These are phyloP conservation scores for Laticauda colubrina DNA, from an alignment of 2,113 vertebrate genomes.

Conservation along the genomic window DNA sequence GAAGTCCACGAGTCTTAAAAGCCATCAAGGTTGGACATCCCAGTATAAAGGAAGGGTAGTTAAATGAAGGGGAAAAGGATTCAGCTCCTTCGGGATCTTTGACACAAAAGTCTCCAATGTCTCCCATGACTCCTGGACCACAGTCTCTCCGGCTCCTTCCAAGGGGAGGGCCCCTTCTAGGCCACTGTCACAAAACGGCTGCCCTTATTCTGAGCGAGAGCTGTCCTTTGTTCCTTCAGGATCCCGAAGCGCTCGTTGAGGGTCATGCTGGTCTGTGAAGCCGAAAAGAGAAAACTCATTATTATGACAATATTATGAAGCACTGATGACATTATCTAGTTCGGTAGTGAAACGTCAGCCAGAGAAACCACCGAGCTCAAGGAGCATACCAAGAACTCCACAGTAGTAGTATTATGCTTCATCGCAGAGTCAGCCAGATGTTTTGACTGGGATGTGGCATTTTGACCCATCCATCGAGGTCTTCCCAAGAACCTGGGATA, in stretches of 20 bases:
- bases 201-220: constrained; percentile 79
- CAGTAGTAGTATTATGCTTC: too few relatives aligned
- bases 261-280: constrained; percentile 87
- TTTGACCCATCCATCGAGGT: too few relatives aligned
- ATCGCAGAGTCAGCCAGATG: too few relatives aligned
- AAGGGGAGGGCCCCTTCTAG: constrained; percentile 41
- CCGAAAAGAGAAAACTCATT: neutral
- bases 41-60: constrained; percentile 59
- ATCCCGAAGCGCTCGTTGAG: constrained; percentile 94
- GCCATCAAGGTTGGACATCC: neutral
- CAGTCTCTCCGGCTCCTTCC: constrained; percentile 48
- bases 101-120: constrained; percentile 60
- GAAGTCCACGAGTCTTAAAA: neutral
- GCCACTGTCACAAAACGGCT: constrained; percentile 92
- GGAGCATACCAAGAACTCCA: neutral
- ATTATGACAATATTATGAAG: neutral
- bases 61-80: constrained; percentile 24
- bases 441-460: too few relatives aligned
- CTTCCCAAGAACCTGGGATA: too few relatives aligned
- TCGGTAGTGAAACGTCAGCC: neutral
- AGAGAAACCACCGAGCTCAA: too few relatives aligned
- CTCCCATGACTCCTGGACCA: constrained; percentile 60
- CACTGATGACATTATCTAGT: neutral
- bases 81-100: constrained; percentile 61
- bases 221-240: constrained; percentile 85